Evolutionary conservation across 2,888 invertebrate genomes (phyloP).

Genomic region (Polyommatus iphigenia): DNA sequence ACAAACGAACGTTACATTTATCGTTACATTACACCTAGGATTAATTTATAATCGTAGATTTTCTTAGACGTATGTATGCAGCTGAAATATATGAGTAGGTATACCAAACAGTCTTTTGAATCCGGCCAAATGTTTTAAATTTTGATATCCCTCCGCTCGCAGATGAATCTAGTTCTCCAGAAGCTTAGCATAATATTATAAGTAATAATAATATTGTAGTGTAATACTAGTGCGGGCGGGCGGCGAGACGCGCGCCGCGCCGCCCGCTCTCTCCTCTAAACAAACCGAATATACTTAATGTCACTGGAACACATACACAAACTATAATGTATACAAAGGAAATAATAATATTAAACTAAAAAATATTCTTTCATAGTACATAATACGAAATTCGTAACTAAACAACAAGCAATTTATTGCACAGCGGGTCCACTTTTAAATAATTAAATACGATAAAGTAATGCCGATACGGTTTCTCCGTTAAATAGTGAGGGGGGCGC

Average conservation of each 20-base stretch:
- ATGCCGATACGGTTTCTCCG: slow-evolving; percentile 53
- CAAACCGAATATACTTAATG: slow-evolving; percentile 46
- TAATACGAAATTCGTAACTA: slow-evolving; percentile 69
- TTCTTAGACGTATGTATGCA: slow-evolving; percentile 61
- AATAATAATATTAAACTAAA: slow-evolving; percentile 52
- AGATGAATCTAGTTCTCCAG: slow-evolving; percentile 67
- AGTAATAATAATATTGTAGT: slow-evolving; percentile 45
- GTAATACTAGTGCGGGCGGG: slow-evolving; percentile 52
- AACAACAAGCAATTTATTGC: slow-evolving; percentile 78
- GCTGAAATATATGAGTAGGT: slow-evolving; percentile 78
- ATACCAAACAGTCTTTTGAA: slow-evolving; percentile 85
- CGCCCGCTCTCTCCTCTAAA: slow-evolving; percentile 36
- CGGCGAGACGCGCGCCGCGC: slow-evolving; percentile 36
- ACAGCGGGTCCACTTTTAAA: slow-evolving; percentile 74
- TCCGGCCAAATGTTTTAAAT: slow-evolving; percentile 83
- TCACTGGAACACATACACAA: slow-evolving; percentile 57
- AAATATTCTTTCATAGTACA: slow-evolving; percentile 52
- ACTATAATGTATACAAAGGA: slow-evolving; percentile 52
- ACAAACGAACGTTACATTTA: slow-evolving; percentile 54
- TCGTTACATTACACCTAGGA: slow-evolving; percentile 61
- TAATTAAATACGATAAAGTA: slow-evolving; percentile 62
- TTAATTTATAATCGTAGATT: slow-evolving; percentile 55
- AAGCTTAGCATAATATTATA: slow-evolving; percentile 55
- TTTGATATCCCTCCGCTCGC: slow-evolving; percentile 74
- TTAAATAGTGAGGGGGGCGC: slow-evolving; percentile 36